phyloP scores from a whole-genome alignment of 2,888 invertebrate species.

The Chromoteleia sp. region DNA sequence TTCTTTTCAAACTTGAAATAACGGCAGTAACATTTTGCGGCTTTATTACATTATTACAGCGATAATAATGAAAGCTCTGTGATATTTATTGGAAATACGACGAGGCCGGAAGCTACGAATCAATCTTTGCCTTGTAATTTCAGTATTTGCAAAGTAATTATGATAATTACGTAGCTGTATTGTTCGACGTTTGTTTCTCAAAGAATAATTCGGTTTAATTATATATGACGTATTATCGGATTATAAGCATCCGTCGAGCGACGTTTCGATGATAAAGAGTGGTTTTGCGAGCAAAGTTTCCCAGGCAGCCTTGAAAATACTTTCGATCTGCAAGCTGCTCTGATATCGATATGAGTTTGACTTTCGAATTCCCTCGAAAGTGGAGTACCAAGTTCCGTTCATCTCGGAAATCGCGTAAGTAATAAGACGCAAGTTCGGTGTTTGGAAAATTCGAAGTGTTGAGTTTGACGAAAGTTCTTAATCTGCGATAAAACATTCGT shows the following conservation, averaged over 20 bases:
- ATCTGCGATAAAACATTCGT: neutral
- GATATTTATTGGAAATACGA: constrained; percentile 45
- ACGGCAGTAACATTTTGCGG: constrained; percentile 12
- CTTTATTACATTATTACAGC: constrained; percentile 37
- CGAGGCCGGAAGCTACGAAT: constrained; percentile 38
- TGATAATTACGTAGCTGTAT: constrained; percentile 22
- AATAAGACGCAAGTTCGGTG: neutral
- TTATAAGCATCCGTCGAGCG: neutral
- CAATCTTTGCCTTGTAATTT: constrained; percentile 49
- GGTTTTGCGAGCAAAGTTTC: neutral
- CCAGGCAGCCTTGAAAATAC: neutral
- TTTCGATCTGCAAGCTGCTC: neutral
- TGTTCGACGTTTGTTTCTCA: neutral
- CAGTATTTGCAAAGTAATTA: constrained; percentile 26
- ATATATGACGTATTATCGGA: neutral
- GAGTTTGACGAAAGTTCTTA: neutral
- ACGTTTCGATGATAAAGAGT: neutral
- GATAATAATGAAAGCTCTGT: constrained; percentile 23
- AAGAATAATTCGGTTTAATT: constrained; percentile 25
- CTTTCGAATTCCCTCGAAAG: constrained; percentile 3
- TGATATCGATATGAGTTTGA: constrained; percentile 18
- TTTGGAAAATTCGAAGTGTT: neutral
- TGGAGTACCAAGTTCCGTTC: neutral
- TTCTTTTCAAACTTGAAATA: constrained; percentile 39
- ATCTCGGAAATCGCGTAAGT: neutral